Percentiles rank a stretch among this genome's conserved stretches.
These are phyloP conservation scores for Glandiceps talaboti DNA, from an alignment of 53 echinoderm and acorn worm genomes.

Conservation along the genomic window DNA sequence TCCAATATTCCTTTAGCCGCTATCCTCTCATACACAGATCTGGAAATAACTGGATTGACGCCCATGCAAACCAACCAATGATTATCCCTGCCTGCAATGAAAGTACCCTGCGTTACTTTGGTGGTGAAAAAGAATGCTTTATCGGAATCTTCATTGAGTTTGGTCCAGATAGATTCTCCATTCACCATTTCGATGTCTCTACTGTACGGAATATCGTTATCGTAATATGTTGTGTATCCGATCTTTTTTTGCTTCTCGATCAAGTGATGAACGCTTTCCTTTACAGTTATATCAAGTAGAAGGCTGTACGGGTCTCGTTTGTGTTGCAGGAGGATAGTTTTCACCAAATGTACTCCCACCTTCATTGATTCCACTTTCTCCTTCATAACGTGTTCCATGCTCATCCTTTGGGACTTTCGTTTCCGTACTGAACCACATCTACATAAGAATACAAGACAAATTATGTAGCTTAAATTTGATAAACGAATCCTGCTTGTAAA, in stretches of 20 bases:
- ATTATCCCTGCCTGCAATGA: background rate
- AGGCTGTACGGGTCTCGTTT: background rate
- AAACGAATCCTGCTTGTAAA: too few relatives aligned
- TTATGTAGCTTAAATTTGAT: too few relatives aligned
- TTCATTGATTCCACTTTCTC: background rate
- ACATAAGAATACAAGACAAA: too few relatives aligned
- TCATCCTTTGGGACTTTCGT: background rate
- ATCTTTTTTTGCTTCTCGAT: background rate
- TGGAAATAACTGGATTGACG: background rate
- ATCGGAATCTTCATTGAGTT: background rate
- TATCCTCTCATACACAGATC: background rate
- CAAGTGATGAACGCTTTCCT: background rate
- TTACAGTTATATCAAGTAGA: background rate
- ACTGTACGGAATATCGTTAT: background rate
- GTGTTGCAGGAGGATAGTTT: background rate
- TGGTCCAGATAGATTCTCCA: background rate
- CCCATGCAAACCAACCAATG: background rate
- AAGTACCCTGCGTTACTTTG: background rate
- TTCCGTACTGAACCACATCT: background rate
- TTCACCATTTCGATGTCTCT: background rate
- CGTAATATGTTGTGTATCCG: background rate
- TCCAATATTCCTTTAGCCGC: background rate
- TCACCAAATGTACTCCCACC: background rate
- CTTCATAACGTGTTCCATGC: background rate
- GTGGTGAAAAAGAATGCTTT: background rate